These are phyloP conservation scores for Sternotherus odoratus DNA, from an alignment of 2,797 vertebrate species.

Conservation along the genomic window DNA sequence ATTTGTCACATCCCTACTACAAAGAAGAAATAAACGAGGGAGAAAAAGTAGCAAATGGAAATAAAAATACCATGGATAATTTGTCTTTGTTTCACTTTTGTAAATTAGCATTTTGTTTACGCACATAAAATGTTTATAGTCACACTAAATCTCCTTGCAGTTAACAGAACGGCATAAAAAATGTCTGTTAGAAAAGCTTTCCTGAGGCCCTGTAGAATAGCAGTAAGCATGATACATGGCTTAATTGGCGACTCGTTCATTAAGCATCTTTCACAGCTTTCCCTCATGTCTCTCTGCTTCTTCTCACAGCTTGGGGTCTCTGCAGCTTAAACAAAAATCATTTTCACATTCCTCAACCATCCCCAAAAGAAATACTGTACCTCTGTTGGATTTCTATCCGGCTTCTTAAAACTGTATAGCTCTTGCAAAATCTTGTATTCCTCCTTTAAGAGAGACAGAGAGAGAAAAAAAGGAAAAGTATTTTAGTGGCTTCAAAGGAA, in stretches of 20 bases:
- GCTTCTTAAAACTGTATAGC: slow-evolving; percentile 92
- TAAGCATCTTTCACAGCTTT: slow-evolving; percentile 14
- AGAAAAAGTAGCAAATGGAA: background rate
- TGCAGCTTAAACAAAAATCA: slow-evolving; percentile 9
- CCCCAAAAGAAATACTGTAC: slow-evolving; percentile 75
- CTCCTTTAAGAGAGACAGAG: slow-evolving; percentile 81
- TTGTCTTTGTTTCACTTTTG: background rate
- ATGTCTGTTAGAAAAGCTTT: background rate
- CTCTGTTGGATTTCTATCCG: slow-evolving; percentile 82
- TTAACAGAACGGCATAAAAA: background rate
- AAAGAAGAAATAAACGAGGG: background rate
- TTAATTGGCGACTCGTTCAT: slow-evolving; percentile 39
- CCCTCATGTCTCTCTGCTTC: background rate
- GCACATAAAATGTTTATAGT: slow-evolving; percentile 7
- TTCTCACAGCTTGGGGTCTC: background rate
- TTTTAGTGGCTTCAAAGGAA: slow-evolving; percentile 3
- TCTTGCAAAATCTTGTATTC: slow-evolving; percentile 91
- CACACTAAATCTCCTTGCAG: slow-evolving; percentile 11
- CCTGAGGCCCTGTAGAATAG: background rate
- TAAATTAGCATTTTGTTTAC: slow-evolving; percentile 31
- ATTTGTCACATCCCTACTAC: background rate
- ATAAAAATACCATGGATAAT: background rate
- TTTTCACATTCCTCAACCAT: background rate
- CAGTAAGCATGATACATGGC: background rate
- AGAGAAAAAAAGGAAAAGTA: slow-evolving; percentile 7